Conservation (phyloP, 2,113 vertebrate genomes). For the Eudyptes chrysolophus region DNA sequence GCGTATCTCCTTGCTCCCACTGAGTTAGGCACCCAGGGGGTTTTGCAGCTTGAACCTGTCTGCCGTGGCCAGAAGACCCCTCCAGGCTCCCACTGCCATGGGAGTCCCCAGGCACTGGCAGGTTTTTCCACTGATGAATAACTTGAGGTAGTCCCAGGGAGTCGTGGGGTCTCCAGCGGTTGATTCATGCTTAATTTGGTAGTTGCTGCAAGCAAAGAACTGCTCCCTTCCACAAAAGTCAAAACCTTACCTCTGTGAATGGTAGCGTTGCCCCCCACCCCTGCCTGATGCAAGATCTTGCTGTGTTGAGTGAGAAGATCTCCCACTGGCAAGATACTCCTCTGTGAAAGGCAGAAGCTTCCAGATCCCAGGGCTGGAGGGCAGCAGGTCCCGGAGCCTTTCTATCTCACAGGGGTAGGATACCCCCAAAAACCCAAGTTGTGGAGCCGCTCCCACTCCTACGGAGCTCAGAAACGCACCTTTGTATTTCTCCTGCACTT, state of each 20-base stretch:
- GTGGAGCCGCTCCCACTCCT: not conserved
- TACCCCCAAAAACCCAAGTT: not conserved
- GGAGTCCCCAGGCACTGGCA: not conserved
- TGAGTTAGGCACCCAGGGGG: accelerated
- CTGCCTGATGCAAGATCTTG: not conserved
- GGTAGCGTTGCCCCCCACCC: not conserved
- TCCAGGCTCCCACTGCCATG: not conserved
- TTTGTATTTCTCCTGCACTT: not conserved
- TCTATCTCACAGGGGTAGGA: not conserved
- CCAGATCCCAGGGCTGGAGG: not conserved
- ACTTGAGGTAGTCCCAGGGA: not conserved
- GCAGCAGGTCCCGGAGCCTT: not conserved
- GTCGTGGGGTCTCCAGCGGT: not conserved
- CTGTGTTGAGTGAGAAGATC: not conserved
- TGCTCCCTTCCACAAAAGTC: not conserved
- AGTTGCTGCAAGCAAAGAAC: not conserved
- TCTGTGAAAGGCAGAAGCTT: not conserved
- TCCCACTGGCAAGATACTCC: not conserved
- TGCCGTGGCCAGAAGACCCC: not conserved
- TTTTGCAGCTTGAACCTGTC: not conserved
- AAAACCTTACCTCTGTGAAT: not conserved
- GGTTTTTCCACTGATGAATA: not conserved
- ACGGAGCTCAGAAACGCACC: not conserved
- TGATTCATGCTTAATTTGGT: not conserved
- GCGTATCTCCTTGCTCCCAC: not conserved